Conservation (phyloP, 2,888 invertebrate genomes). For the Tetrapedia diversipes region DNA sequence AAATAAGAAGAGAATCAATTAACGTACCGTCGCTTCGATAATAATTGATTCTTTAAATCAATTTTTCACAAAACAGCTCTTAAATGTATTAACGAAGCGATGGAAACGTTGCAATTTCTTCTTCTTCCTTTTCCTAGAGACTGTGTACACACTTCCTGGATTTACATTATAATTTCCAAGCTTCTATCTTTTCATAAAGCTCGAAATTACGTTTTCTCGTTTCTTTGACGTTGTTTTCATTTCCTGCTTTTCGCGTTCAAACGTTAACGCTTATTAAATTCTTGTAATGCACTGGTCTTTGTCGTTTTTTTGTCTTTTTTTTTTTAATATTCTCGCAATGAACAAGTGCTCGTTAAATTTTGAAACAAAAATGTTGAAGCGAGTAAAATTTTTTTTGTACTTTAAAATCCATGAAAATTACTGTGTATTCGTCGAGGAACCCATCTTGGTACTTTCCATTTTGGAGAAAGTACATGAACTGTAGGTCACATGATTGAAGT, state of each 20-base stretch:
- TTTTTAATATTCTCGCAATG: no score
- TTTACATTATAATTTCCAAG: neutral
- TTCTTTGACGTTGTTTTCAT: no score
- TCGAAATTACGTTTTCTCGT: neutral
- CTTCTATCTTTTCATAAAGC: neutral
- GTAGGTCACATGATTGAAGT: slow-evolving; percentile 1
- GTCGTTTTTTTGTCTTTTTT: neutral
- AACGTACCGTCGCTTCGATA: no score
- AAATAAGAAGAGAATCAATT: no score
- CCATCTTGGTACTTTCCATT: slow-evolving; percentile 52
- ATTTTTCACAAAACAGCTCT: no score
- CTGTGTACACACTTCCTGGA: neutral
- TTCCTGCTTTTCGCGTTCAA: no score
- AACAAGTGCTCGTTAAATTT: neutral
- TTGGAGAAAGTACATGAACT: slow-evolving; percentile 48
- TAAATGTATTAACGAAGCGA: no score
- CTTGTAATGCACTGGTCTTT: neutral
- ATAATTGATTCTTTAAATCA: no score
- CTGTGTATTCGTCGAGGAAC: neutral
- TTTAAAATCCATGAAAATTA: neutral
- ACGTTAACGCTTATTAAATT: neutral
- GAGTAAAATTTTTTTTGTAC: neutral
- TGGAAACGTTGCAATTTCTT: neutral
- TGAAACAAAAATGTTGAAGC: neutral
- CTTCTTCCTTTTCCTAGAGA: neutral